Conservation (phyloP, 2,888 invertebrate species). For the Bugulina stolonifera region DNA sequence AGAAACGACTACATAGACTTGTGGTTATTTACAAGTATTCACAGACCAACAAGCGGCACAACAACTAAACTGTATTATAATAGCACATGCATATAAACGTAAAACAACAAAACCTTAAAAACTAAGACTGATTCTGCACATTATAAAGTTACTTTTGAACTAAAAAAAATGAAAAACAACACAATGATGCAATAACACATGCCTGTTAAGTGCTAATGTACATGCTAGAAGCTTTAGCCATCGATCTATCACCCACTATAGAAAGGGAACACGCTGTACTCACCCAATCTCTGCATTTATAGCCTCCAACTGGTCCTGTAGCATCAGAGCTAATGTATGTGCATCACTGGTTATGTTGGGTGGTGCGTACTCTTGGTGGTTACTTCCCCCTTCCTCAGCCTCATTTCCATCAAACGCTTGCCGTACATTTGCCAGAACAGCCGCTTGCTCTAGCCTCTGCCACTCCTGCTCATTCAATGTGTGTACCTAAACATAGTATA, state of each 20-base stretch:
- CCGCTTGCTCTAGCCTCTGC: slow-evolving; percentile 82
- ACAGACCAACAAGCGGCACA: too few species aligned
- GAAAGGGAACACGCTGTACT: slow-evolving; percentile 8
- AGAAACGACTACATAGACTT: too few species aligned
- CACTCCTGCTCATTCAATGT: slow-evolving; percentile 68
- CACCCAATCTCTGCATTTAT: slow-evolving; percentile 96
- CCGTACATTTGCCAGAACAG: slow-evolving; percentile 82
- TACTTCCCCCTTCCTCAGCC: slow-evolving; percentile 44
- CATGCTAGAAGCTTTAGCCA: too few species aligned
- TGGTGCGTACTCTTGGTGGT: slow-evolving; percentile 61
- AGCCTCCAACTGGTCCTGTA: slow-evolving; percentile 98
- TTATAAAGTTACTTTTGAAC: too few species aligned
- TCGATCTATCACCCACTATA: too few species aligned
- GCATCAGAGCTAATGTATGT: slow-evolving; percentile 93
- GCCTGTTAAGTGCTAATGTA: too few species aligned
- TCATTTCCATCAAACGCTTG: slow-evolving; percentile 81
- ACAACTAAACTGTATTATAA: too few species aligned
- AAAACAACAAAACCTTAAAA: too few species aligned
- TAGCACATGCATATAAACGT: too few species aligned
- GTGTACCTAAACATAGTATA: slow-evolving; percentile 40
- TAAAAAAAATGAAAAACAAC: not conserved
- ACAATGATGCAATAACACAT: not conserved
- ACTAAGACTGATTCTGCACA: too few species aligned
- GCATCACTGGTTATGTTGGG: slow-evolving; percentile 72
- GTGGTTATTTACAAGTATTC: too few species aligned